Conservation (phyloP, 1,140 invertebrate species). For the Drosophila oshimai region DNA sequence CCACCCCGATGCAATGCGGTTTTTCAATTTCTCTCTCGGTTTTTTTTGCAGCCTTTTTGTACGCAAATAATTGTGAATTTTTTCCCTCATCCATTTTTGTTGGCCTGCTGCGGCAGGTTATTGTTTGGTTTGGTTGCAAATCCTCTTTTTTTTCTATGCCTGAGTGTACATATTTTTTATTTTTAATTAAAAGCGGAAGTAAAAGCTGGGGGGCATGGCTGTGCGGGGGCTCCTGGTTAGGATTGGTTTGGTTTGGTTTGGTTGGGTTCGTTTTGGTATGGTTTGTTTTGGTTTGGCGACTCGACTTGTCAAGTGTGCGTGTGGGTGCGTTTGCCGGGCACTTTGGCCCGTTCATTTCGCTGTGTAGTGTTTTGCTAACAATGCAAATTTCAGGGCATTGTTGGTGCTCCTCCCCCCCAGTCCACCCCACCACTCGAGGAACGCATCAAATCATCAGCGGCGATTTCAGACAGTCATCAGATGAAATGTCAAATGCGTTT, state of each 20-base stretch:
- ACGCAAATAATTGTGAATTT: constrained; percentile 79
- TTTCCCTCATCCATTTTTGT: constrained; percentile 41
- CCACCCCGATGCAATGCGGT: constrained; percentile 45
- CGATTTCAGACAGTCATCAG: constrained; percentile 69
- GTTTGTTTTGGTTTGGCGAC: constrained; percentile 29
- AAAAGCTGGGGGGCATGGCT: constrained; percentile 42
- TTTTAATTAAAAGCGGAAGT: constrained; percentile 82
- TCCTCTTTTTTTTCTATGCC: constrained; percentile 27
- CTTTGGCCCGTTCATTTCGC: constrained; percentile 57
- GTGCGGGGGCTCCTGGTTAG: constrained; percentile 5
- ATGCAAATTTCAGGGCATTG: constrained; percentile 76
- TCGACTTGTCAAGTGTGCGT: constrained; percentile 70
- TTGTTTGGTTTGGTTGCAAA: constrained; percentile 67
- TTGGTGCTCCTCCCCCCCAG: constrained; percentile 23
- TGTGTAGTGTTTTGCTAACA: constrained; percentile 80
- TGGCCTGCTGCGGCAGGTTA: constrained; percentile 52
- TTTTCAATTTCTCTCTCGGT: constrained; percentile 63
- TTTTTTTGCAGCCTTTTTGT: constrained; percentile 64
- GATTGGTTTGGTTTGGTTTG: constrained; percentile 7
- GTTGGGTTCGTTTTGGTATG: not conserved
- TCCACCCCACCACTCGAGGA: constrained; percentile 7
- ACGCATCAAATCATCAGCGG: constrained; percentile 72
- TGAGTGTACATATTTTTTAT: constrained; percentile 61
- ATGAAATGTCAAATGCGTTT: constrained; percentile 69
- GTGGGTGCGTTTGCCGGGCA: constrained; percentile 38